Base-by-base conservation (phyloP, 2,113 vertebrate genomes). In the Cottus gobio region DNA sequence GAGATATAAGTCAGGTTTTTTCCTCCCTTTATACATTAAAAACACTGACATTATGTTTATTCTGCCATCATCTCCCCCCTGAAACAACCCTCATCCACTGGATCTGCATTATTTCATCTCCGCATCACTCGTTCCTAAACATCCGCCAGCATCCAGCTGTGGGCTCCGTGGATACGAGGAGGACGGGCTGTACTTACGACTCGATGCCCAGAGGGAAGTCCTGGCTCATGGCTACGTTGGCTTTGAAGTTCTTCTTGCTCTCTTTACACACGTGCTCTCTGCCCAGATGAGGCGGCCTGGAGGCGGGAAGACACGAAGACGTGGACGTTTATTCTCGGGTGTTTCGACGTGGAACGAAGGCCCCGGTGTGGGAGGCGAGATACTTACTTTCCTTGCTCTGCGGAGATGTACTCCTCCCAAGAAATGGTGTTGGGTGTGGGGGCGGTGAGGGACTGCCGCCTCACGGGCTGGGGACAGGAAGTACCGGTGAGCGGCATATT, bases 211-310 rank as follows among this genome's bases (percentile, higher is more conserved):
- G 90, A 79, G 97, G 97, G 82, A 99, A 99, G 65, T 99, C 97
- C 93, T 97, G 97, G 95, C 97, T 99, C 97, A 99, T 98, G 81
- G 97, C 97, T 91, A 99, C 96, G 0, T 96, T 98, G 72, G 97
- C 97, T 95, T 98, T 99, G 92, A 99, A 99, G 39, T 96, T 97
- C 93, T 99, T 99, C 94, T 97, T 97, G 94, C 95, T 99, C 79
- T 99, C 97, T 91, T 99, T 99, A 91, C 97, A 99, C 73, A 97
- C 94, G 50, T 98, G 95, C 88, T 99, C 97, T 90, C 97, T 95
- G 50, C 97, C 97, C 83, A 99, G 95, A 84, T 98, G 96, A 91
- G 97, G 97, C 82, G 97, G 96, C 93, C 97, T 99, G 80, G 31
- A 11, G 24, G 82, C 73, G 75, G 18, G 71, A 16, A 56, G 56